Evolutionary conservation across 2,888 invertebrate genomes (phyloP), one percentile per base, ranked within the genome.

Genomic region (Hetaerina titia): DNA sequence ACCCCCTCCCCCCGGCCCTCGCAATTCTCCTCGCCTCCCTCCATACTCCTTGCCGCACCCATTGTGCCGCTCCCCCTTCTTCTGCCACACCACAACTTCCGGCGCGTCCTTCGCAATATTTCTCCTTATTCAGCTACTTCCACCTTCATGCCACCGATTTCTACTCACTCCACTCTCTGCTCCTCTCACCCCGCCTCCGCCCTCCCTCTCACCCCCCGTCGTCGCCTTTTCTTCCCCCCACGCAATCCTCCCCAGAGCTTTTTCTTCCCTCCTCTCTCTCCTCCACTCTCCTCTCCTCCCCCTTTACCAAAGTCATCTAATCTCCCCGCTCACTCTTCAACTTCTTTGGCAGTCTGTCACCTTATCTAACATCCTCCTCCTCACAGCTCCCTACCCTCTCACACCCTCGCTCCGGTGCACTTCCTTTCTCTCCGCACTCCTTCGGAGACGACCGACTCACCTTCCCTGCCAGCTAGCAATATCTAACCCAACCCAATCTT

Each of bases 321-420:
- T 92, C 92, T 92, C 69, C 57, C 56, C 74, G 17, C 64, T 69
- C 89, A 89, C 89, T 89, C 89, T 63, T 90, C 90, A 90, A 90
- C 90, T 64, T 92, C 92, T 92, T 92, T 92, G 92, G 92, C 92
- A 92, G 92, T 60, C 92, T 92, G 92, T 92, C 92, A 92, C 92
- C 69, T 92, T 92, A 92, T 92, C 92, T 92, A 56, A 69, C 92
- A 92, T 15, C 69, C 92, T 57, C 69, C 64, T 90, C 90, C 19
- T 31, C 64, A 22, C 90, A 17, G 64, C n/a, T 74, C 92, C 69
- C 45, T 19, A n/a, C 57, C 22, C 31, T 31, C 19, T 31, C 81
- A 22, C 31, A 13, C 81, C 19, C 81, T 11, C 81, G 81, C 81
- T 81, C 81, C 81, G 81, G 31, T 81, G 81, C 56, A 89, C 56